phyloP scores from a whole-genome alignment of 2,888 invertebrate species.

The Tortrix viridana region DNA sequence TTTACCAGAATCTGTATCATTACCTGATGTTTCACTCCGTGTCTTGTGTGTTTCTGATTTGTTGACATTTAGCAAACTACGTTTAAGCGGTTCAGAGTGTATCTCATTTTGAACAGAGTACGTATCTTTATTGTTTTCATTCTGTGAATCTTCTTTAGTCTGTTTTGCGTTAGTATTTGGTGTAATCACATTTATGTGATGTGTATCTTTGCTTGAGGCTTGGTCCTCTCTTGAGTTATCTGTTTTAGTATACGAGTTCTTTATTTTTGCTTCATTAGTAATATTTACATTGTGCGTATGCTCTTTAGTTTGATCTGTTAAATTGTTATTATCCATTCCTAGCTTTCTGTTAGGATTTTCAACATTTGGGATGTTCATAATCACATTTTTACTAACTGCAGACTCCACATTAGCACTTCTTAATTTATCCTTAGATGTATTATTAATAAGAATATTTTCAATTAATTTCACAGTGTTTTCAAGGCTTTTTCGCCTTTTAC shows the following conservation, averaged over 20 bases:
- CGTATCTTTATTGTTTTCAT: no score
- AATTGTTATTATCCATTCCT: background rate
- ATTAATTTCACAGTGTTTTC: slow-evolving; percentile 71
- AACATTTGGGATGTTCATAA: background rate
- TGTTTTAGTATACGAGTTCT: background rate
- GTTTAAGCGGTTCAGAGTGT: slow-evolving; percentile 12
- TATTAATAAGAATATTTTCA: slow-evolving; percentile 64
- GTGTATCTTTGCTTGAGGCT: background rate
- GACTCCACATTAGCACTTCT: background rate
- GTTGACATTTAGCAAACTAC: slow-evolving; percentile 12
- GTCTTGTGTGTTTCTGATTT: background rate
- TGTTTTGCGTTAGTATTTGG: background rate
- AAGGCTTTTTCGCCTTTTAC: slow-evolving; percentile 61
- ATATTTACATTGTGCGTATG: background rate
- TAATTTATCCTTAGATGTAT: slow-evolving; percentile 45
- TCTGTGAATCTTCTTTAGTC: background rate
- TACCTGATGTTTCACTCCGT: slow-evolving; percentile 22
- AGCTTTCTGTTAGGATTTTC: background rate
- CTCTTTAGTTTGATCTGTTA: background rate
- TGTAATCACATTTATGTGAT: background rate
- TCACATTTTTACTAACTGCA: background rate
- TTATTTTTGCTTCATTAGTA: background rate
- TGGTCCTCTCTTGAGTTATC: background rate
- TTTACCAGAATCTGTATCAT: slow-evolving; percentile 26
- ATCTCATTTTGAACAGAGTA: slow-evolving; percentile 26